Base-by-base conservation (phyloP, 2,113 vertebrate genomes). In the Crypturellus undulatus region DNA sequence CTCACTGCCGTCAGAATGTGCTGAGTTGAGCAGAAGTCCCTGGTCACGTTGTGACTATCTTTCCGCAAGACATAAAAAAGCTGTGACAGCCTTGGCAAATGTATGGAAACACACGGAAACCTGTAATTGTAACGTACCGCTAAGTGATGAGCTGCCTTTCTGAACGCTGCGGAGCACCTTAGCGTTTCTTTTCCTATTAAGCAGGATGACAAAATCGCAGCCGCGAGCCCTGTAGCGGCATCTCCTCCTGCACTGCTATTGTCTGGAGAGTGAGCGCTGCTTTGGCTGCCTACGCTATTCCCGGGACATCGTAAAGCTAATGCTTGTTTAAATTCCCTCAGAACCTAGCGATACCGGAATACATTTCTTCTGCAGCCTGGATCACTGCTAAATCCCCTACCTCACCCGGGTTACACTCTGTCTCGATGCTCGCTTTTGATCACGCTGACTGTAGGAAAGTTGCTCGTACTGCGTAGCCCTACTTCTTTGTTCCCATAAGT, bases 391-490 rank as follows among this genome's bases (percentile, higher is more conserved):
- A 52, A 45, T 30, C 84, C 69, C 75, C 89, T 38, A 4, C 67
- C 92, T 62, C 72, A 6, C 86, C 77, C 12, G 68, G 49, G 65
- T 78, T 64, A 88, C 88, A 42, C 72, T 3, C 5, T 2, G 92
- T 94, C 90, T 73, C 5, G 12, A 91, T 51, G 79, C 82, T 83
- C 0, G 49, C 84, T 88, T 96, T 94, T 95, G 91, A 94, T 97
- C 60, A 0, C 0, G 0, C 28, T 26, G 84, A 79, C 93, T 92
- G 87, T 47, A 87, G 95, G 93, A 94, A 79, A 65, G 79, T 79
- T 60, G 82, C 83, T 90, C 34, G 0, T 51, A 26, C 90, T 78
- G 82, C 49, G 91, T 17, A 96, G 84, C 72, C 72, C 87, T 52
- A 15, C 54, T 72, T 32, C 90, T 96, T 94, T 92, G 84, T 86